A percentile compares a stretch with the other conserved stretches of the same genome.
Conservation (phyloP, 1,140 invertebrate genomes). For the Eurosta solidaginis region DNA sequence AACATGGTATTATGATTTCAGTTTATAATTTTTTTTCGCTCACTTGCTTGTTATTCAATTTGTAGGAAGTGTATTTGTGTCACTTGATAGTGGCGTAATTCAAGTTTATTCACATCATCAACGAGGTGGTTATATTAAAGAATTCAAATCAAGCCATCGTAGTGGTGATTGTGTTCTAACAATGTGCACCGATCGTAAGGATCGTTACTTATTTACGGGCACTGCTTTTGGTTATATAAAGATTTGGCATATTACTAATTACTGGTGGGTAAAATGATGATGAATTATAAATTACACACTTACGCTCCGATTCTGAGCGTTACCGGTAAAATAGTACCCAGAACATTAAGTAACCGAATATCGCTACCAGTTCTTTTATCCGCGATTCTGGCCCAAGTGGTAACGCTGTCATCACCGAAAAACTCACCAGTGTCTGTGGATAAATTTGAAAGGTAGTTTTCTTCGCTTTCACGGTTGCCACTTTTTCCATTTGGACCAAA, state of each 20-base stretch:
- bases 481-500: too few relatives aligned
- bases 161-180: conserved; percentile 69
- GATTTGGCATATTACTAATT: conserved; percentile 73
- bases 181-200: conserved; percentile 67
- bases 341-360: too few relatives aligned
- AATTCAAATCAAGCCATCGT: conserved; percentile 69
- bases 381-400: too few relatives aligned
- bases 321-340: too few relatives aligned
- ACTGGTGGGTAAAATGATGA: conserved; percentile 51
- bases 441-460: too few relatives aligned
- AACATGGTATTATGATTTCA: conserved; percentile 54
- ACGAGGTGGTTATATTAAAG: conserved; percentile 66
- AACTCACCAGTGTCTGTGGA: too few relatives aligned
- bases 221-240: conserved; percentile 73
- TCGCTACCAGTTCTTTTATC: too few relatives aligned
- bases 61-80: conserved; percentile 67
- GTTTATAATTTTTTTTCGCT: not conserved
- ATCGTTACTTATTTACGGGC: conserved; percentile 71
- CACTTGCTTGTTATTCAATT: not conserved
- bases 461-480: too few relatives aligned
- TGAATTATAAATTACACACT: not conserved
- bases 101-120: conserved; percentile 76
- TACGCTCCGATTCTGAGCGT: not conserved
- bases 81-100: conserved; percentile 69
- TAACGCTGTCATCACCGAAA: too few relatives aligned